Base-by-base conservation (phyloP, 2,888 invertebrate species). In the Vandiemenella viatica region DNA sequence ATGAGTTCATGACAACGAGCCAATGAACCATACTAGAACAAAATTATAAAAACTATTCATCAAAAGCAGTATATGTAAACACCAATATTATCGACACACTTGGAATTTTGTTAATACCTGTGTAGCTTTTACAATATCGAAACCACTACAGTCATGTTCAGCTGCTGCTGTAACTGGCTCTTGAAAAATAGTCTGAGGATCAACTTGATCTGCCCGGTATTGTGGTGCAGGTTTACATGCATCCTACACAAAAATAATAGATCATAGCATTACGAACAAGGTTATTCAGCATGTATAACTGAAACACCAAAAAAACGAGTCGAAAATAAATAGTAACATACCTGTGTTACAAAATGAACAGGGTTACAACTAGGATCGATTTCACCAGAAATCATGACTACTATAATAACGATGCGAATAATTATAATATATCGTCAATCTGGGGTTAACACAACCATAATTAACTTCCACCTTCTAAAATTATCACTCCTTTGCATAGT, bases 101-200 rank as follows among this genome's bases (percentile, higher is more conserved):
- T 7, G 41, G 40, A 41, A n/a, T 37, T 15, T 50, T 46, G 17
- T 51, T 19, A 44, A 56, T 66, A 79, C 78, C 73, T 97, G 96
- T 19, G 95, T 93, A 8, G 93, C 93, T 71, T 89, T 89, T 19
- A 93, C 87, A 59, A 93, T 91, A 65, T 93, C 92, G 66, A 86
- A 89, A 43, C 80, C 80, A 64, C 84, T 82, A 64, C 83, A 86
- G 61, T 81, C 81, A 56, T 76, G 77, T 15, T 51, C 53, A 3
- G 57, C 51, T 1, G 59, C 53, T 13, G 64, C 56, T 45, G 61
- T 59, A 13, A 59, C 56, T 13, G 62, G 61, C 51, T 67, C 67
- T 49, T 61, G 59, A 60, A 55, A 56, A 43, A 56, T 55, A 7
- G 56, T 56, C 21, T 52, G 55, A 23, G 52, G 51, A 38, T 23